Conservation (phyloP, 2,888 invertebrate species). For the Cordilura impudica region DNA sequence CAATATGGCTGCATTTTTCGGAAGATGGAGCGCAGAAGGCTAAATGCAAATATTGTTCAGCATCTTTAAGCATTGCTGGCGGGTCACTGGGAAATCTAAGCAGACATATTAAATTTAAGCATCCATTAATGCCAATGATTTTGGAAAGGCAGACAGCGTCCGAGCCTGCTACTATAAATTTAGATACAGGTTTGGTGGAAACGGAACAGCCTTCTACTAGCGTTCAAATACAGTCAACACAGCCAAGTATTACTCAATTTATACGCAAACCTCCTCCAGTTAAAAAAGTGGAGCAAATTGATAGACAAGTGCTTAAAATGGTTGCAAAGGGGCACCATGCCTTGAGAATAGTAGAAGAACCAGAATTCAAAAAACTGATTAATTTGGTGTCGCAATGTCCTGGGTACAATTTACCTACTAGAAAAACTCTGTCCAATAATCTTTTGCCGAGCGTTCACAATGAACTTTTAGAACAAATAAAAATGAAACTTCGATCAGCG, state of each 20-base stretch:
- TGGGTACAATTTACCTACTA: constrained; percentile 1
- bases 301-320: constrained; percentile 18
- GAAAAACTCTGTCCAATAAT: neutral
- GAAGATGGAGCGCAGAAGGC: neutral
- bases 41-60: constrained; percentile 3
- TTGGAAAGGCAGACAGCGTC: too few species aligned
- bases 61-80: neutral
- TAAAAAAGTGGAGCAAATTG: neutral
- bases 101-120: too few species aligned
- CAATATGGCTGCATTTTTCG: neutral
- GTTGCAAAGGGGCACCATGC: constrained; percentile 15
- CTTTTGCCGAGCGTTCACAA: too few species aligned
- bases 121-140: too few species aligned
- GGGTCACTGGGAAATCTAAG: neutral
- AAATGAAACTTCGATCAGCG: neutral
- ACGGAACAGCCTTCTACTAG: too few species aligned
- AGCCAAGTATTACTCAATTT: neutral
- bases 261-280: neutral
- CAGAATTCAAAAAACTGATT: constrained; percentile 1
- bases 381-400: neutral
- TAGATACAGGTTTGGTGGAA: too few species aligned
- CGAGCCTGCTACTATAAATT: too few species aligned
- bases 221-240: neutral
- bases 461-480: neutral
- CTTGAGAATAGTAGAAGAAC: constrained; percentile 13